Percentiles rank a stretch among this genome's conserved stretches.
These are phyloP conservation scores for Dolichomitus sp. DNA, from an alignment of 2,888 invertebrate genomes.

Conservation along the genomic window DNA sequence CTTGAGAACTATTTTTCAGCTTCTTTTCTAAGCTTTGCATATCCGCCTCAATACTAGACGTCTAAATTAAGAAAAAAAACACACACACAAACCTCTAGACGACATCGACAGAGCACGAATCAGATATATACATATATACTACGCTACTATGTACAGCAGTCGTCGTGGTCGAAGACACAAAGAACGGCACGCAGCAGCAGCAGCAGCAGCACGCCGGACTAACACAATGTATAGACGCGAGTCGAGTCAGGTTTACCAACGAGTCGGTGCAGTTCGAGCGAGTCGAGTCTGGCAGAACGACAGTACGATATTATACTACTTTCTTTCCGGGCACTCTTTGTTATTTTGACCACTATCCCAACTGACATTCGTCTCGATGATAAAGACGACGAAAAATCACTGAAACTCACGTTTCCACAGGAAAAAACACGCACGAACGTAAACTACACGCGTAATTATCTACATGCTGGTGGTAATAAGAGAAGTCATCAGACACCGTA, in stretches of 20 bases:
- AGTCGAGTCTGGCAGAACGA: background rate
- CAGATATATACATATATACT: background rate
- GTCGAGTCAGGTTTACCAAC: conserved; percentile 17
- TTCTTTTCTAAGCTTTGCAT: too few species aligned
- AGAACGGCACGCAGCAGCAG: conserved; percentile 16
- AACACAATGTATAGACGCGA: conserved; percentile 21
- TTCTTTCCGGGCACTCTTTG: background rate
- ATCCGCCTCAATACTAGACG: background rate
- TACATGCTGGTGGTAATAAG: background rate
- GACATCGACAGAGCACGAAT: conserved; percentile 6
- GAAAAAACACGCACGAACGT: background rate
- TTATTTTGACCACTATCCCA: background rate
- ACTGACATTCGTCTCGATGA: background rate
- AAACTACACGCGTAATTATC: background rate
- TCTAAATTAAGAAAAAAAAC: background rate
- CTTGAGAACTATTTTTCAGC: too few species aligned
- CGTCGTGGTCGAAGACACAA: conserved; percentile 13
- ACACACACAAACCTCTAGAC: background rate
- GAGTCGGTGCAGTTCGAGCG: conserved; percentile 13
- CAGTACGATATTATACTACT: background rate
- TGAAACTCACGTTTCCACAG: conserved; percentile 26
- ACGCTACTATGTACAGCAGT: background rate
- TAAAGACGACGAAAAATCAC: background rate
- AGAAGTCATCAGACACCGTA: conserved; percentile 9
- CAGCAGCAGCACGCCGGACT: conserved; percentile 16